phyloP scores from a whole-genome alignment of 1,140 invertebrate species.

The Luehdorfia chinensis region DNA sequence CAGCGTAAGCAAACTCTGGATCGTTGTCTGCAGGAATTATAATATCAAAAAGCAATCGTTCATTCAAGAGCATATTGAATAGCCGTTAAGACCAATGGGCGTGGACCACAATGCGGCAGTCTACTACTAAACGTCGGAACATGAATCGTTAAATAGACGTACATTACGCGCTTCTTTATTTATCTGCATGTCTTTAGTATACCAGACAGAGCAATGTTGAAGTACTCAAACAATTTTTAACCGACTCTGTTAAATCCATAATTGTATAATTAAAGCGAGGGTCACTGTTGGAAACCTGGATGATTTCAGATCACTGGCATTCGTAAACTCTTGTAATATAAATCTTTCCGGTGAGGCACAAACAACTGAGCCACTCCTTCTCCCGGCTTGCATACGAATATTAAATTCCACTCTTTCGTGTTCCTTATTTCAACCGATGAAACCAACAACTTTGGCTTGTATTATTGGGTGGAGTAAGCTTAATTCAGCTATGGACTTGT shows the following conservation, averaged over 20 bases:
- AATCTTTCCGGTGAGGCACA: slow-evolving; percentile 73
- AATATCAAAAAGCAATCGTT: slow-evolving; percentile 72
- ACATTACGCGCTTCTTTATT: slow-evolving; percentile 17
- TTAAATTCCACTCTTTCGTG: slow-evolving; percentile 70
- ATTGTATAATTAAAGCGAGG: slow-evolving; percentile 13
- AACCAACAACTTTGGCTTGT: slow-evolving; percentile 54
- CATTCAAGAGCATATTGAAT: slow-evolving; percentile 71
- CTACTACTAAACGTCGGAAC: slow-evolving; percentile 4
- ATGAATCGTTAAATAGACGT: slow-evolving; percentile 10
- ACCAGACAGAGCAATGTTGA: slow-evolving; percentile 1
- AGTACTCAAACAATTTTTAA: slow-evolving; percentile 1
- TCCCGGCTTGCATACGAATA: slow-evolving; percentile 66
- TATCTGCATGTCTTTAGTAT: neutral
- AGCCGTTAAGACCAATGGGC: slow-evolving; percentile 66
- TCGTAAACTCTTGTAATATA: slow-evolving; percentile 74
- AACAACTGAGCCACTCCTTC: slow-evolving; percentile 70
- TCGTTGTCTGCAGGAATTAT: slow-evolving; percentile 62
- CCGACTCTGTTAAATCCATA: neutral
- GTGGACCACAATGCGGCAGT: slow-evolving; percentile 59
- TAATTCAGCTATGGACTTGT: slow-evolving; percentile 29
- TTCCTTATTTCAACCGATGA: slow-evolving; percentile 63
- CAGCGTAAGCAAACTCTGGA: slow-evolving; percentile 48
- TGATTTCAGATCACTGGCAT: slow-evolving; percentile 72
- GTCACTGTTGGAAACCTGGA: slow-evolving; percentile 43
- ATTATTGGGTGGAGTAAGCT: slow-evolving; percentile 41